These are phyloP conservation scores for Catotricha subobsoleta DNA, from an alignment of 2,888 invertebrate species.

Conservation along the genomic window DNA sequence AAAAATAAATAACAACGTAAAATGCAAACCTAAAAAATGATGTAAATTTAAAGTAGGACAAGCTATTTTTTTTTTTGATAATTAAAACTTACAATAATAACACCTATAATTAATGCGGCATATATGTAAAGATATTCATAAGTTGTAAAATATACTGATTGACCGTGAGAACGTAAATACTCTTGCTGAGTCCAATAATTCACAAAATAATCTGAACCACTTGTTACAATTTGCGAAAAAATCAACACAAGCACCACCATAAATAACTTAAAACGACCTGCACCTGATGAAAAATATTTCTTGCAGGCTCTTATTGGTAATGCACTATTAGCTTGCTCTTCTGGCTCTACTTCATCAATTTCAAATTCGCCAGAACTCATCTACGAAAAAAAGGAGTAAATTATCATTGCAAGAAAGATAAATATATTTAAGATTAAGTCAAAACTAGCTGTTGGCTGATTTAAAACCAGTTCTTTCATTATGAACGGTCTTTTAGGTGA, in stretches of 20 bases:
- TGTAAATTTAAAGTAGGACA: neutral
- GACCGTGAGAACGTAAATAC: conserved; percentile 19
- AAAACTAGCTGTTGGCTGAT: neutral
- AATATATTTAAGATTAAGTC: neutral
- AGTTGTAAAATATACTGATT: conserved; percentile 21
- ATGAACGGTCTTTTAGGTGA: too few relatives aligned
- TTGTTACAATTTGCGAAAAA: conserved; percentile 34
- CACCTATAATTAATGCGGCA: conserved; percentile 23
- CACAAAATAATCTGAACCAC: conserved; percentile 42
- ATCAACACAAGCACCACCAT: conserved; percentile 32
- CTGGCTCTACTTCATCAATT: conserved; percentile 16
- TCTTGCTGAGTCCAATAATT: conserved; percentile 37
- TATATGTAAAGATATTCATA: conserved; percentile 27
- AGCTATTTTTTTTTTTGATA: neutral
- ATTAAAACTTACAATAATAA: conserved; percentile 22
- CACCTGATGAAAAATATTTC: conserved; percentile 33
- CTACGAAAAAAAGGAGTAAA: too few relatives aligned
- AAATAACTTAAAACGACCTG: conserved; percentile 29
- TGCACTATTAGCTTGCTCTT: conserved; percentile 28
- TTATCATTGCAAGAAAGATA: too few relatives aligned
- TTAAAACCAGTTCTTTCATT: conserved; percentile 4
- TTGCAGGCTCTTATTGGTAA: conserved; percentile 28
- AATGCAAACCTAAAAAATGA: conserved; percentile 28
- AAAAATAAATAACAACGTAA: conserved; percentile 51
- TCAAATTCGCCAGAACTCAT: too few relatives aligned